Evolutionary conservation across 2,113 vertebrate species (phyloP), one percentile per base, ranked within the genome.

Genomic region (Thamnaconus septentrionalis): DNA sequence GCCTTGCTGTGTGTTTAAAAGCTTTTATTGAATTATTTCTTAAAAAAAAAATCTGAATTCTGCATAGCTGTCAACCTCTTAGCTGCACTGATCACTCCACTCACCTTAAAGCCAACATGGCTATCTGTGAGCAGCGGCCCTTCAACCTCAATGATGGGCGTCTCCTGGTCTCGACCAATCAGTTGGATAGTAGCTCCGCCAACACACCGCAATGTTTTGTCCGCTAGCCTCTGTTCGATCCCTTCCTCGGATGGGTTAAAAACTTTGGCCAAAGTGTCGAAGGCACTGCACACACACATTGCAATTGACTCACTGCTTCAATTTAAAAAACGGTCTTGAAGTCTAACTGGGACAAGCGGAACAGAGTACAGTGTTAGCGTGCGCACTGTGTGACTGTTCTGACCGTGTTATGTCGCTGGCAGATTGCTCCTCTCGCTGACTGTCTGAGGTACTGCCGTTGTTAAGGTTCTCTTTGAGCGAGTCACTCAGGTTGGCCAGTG

Each of bases 181-280:
- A 98, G 92, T 64, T 98, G 96, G 88, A 99, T 97, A 66, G 94
- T 93, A 48, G 94, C 94, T 61, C 93, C 96, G 46, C 93, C 82
- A 6, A 92, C 74, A 71, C 93, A 82, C 39, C 95, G 94, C 9
- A 56, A 12, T 8, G 91, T 66, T 40, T 93, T 94, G 5, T 96
- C 94, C 9, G 87, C 84, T 81, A 93, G 71, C 83, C 88, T 92
- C 53, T 93, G 93, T 71, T 90, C 87, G 0, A 89, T 77, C 52
- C 87, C 68, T 64, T 79, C 81, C 56, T 99, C 96, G 67, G 92
- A 76, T 53, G 97, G 94, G 87, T 91, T 98, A 85, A 99, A 93
- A 65, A 97, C 97, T 94, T 99, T 99, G 79, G 97, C 97, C 91
- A 99, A 91, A 59, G 97, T 98, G 83, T 99, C 97, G 82, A 99